Evolutionary conservation across 2,888 invertebrate genomes (phyloP), one percentile per base, ranked within the genome.

Genomic region (Drosophila histrio): DNA sequence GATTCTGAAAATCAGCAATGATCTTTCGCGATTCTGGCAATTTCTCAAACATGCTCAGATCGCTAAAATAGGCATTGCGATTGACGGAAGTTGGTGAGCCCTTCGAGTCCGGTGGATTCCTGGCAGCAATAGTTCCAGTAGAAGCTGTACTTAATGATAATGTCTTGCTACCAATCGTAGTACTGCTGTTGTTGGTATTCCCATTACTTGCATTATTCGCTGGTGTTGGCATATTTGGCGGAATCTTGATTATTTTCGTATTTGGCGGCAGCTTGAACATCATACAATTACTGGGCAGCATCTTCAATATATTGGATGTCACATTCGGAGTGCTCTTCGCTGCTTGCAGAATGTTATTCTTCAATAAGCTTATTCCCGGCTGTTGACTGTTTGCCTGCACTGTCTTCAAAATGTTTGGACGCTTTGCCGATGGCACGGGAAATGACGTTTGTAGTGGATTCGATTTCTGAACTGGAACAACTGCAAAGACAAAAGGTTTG

Each of bases 11-110:
- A 22, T 79, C 81, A 3, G 75, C 63, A 46, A 89, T 90, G 5
- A 89, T 60, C 41, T 88, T 87, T 2, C 77, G 74, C 24, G 83
- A 87, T 57, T 89, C 87, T 0, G 89, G 90, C n/a, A 83, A 58
- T 43, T 59, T 80, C 13, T 89, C 87, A 26, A 75, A 59, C 22
- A 77, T 57, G 6, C 69, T 56, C 15, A 82, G 34, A 19, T 73
- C 52, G 41, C 65, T 50, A 13, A 79, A 60, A 39, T 65, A 61
- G 28, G 58, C 13, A 50, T 72, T 76, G 3, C 86, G 79, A 52
- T 54, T 74, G 3, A 39, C 2, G 5, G 36, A n/a, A 5, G 13
- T 11, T 34, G 15, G 3, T 21, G 47, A 15, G 24, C 2, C 13
- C 9, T 22, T 13, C 11, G 15, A 13, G n/a, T n/a, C n/a, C 13